Evolutionary conservation across 2,888 invertebrate species (phyloP).

Genomic region (Pterostichus niger): DNA sequence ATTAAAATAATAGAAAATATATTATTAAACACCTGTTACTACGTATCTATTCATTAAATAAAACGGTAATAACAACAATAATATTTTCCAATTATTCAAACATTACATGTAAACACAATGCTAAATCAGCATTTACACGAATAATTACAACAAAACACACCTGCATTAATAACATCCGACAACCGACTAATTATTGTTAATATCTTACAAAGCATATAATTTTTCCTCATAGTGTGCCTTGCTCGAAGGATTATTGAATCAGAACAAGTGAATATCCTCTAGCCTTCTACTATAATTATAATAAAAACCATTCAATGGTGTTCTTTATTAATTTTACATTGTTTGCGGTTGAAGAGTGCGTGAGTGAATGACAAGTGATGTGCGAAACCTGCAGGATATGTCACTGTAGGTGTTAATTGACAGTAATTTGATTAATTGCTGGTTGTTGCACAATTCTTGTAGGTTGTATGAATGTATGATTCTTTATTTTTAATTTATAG

Average conservation of each 20-base stretch:
- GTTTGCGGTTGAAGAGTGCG: conserved; percentile 16
- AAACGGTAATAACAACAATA: background rate
- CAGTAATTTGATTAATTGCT: conserved; percentile 47
- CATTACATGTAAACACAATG: background rate
- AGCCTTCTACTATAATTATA: background rate
- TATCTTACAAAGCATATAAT: background rate
- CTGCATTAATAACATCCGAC: background rate
- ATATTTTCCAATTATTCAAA: too few relatives aligned
- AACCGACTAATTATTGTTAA: conserved; percentile 1
- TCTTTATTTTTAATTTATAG: background rate
- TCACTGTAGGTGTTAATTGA: conserved; percentile 54
- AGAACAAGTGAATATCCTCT: conserved; percentile 14
- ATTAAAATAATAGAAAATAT: background rate
- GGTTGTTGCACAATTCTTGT: background rate
- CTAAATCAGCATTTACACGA: background rate
- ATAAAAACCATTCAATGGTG: background rate
- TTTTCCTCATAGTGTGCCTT: background rate
- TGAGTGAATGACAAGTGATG: conserved; percentile 21
- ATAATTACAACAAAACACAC: conserved; percentile 25
- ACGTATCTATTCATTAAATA: background rate
- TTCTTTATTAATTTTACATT: conserved; percentile 28
- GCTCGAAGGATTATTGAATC: conserved; percentile 16
- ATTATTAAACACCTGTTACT: background rate
- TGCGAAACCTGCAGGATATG: conserved; percentile 23
- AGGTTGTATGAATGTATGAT: background rate